Conservation (phyloP, 2,113 vertebrate genomes). For the Myotis brandtii region DNA sequence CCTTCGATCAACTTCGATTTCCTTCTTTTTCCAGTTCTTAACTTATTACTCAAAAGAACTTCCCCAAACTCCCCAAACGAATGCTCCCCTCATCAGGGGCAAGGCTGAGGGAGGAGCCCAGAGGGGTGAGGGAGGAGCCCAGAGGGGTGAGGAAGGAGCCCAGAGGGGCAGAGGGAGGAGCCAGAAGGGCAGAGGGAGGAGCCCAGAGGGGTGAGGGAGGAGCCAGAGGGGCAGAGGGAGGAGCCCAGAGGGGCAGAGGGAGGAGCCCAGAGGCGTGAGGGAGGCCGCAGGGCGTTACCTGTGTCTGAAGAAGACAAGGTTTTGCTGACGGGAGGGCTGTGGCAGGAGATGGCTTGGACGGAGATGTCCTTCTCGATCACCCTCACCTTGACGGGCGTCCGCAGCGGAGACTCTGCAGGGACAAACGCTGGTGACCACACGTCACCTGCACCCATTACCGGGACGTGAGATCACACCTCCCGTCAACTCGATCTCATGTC, state of each 20-base stretch:
- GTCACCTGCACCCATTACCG: fast-evolving
- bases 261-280: not conserved
- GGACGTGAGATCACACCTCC: not conserved
- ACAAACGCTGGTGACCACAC: constrained; percentile 47
- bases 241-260: not conserved
- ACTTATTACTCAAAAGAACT: not conserved
- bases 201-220: too few species aligned
- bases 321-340: constrained; percentile 92
- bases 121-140: too few species aligned
- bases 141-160: too few species aligned
- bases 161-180: not conserved
- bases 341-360: constrained; percentile 86
- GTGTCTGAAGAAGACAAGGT: constrained; percentile 97
- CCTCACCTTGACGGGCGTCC: constrained; percentile 88
- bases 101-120: not conserved
- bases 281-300: constrained; percentile 78
- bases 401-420: constrained; percentile 89
- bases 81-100: fast-evolving
- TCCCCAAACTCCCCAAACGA: not conserved
- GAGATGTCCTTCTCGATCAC: constrained; percentile 92
- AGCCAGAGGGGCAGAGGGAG: too few species aligned
- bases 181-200: too few species aligned
- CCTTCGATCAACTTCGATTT: too few species aligned
- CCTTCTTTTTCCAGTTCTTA: not conserved
- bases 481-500: fast-evolving